These are phyloP conservation scores for Picus viridis DNA, from an alignment of 2,797 vertebrate species.

Conservation along the genomic window DNA sequence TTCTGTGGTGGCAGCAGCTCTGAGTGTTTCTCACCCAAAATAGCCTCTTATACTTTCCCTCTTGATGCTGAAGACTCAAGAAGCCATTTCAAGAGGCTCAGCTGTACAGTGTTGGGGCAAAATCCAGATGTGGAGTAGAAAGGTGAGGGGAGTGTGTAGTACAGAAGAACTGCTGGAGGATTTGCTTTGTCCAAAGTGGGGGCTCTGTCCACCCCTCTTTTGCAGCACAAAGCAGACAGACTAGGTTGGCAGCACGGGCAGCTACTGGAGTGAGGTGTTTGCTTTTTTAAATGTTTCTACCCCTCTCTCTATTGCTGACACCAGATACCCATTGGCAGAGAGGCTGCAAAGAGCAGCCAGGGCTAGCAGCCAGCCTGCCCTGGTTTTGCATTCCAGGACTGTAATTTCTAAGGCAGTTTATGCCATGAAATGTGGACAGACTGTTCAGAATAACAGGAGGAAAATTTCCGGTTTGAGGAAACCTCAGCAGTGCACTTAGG, in stretches of 20 bases:
- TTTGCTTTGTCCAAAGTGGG: not conserved
- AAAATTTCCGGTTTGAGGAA: slow-evolving; percentile 6
- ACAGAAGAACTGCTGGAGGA: not conserved
- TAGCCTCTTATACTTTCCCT: not conserved
- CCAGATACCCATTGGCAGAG: slow-evolving; percentile 43
- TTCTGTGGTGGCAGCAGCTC: not conserved
- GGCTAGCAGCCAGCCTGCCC: slow-evolving; percentile 4
- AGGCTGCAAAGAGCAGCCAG: not conserved
- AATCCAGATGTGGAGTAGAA: not conserved
- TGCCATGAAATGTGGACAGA: slow-evolving; percentile 33
- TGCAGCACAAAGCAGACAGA: not conserved
- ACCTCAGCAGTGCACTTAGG: not conserved
- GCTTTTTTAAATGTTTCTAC: not conserved
- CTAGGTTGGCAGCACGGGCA: not conserved
- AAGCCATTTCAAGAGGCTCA: not conserved
- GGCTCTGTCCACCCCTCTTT: not conserved
- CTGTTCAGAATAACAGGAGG: slow-evolving; percentile 61
- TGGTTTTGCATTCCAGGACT: slow-evolving; percentile 48
- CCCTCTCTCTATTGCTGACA: not conserved
- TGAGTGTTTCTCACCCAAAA: not conserved
- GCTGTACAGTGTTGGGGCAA: not conserved
- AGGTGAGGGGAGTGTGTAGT: not conserved
- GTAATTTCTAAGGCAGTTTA: slow-evolving; percentile 49
- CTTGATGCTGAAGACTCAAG: fast-evolving
- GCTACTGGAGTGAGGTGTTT: not conserved